These are phyloP conservation scores for Hirundichthys speculiger DNA, from an alignment of 2,113 vertebrate species.

Conservation along the genomic window DNA sequence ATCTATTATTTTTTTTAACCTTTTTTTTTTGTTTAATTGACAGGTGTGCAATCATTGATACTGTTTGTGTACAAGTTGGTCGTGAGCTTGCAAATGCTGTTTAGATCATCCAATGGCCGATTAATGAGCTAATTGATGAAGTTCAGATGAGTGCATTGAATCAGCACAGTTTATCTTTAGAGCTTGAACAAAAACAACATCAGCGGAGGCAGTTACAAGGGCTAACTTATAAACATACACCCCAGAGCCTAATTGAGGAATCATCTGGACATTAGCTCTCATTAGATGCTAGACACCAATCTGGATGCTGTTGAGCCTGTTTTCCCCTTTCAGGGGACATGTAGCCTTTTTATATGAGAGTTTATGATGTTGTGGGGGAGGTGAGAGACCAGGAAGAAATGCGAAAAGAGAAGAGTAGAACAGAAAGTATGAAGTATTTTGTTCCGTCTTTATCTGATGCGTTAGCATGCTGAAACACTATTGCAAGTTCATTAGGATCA, in stretches of 20 bases:
- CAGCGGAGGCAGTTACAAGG: conserved; percentile 21
- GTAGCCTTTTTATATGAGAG: background rate
- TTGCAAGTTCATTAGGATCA: background rate
- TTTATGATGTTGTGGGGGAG: background rate
- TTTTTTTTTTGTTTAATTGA: too few species aligned
- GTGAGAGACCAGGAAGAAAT: background rate
- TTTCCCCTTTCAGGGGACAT: conserved; percentile 33
- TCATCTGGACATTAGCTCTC: conserved; percentile 64
- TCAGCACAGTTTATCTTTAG: conserved; percentile 60
- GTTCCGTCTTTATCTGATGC: conserved; percentile 16
- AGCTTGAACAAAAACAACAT: conserved; percentile 41
- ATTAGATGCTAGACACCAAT: conserved; percentile 47
- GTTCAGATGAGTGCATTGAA: conserved; percentile 57
- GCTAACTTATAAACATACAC: conserved; percentile 30
- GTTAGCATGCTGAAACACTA: conserved; percentile 24
- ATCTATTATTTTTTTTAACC: too few species aligned
- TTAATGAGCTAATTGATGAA: conserved; percentile 67
- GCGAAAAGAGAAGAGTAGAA: background rate
- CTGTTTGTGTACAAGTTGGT: background rate
- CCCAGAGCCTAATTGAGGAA: conserved; percentile 50
- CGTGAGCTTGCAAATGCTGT: conserved; percentile 33
- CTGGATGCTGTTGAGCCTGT: conserved; percentile 43
- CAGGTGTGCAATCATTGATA: too few species aligned
- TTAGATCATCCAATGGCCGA: conserved; percentile 59
- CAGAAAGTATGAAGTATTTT: conserved; percentile 1